Percentiles rank a stretch among this genome's conserved stretches.
phyloP scores from a whole-genome alignment of 2,113 vertebrate species.

The Brachyistius frenatus region DNA sequence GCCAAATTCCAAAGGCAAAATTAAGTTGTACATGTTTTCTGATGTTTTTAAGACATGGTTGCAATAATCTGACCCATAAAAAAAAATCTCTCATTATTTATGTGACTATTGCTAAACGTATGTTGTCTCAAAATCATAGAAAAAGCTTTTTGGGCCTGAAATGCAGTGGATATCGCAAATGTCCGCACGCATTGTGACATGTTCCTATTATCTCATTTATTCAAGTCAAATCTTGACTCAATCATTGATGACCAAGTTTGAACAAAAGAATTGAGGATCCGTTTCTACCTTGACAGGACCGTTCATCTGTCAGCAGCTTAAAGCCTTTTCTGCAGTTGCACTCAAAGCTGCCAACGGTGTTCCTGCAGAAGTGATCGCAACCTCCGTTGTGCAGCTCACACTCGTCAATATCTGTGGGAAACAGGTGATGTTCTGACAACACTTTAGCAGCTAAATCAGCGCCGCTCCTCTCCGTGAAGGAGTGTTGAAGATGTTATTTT shows the following conservation, averaged over 20 bases:
- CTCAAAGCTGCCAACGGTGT: constrained; percentile 97
- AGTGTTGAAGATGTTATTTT: neutral
- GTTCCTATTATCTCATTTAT: neutral
- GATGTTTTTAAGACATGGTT: no score
- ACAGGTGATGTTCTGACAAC: constrained; percentile 2
- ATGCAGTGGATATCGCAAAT: no score
- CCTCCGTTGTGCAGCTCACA: constrained; percentile 93
- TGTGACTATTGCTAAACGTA: no score
- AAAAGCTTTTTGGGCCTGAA: neutral
- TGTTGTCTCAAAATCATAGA: no score
- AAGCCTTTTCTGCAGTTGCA: constrained; percentile 98
- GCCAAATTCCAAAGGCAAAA: neutral
- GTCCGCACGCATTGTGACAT: neutral
- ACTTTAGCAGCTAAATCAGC: neutral
- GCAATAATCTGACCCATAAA: no score
- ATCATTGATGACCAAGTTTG: neutral
- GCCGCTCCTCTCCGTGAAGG: neutral
- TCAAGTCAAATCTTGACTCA: neutral
- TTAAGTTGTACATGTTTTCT: no score
- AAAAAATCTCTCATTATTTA: no score
- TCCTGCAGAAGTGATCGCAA: constrained; percentile 97
- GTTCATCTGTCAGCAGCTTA: constrained; percentile 97
- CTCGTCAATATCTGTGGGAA: constrained; percentile 93
- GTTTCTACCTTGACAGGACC: constrained; percentile 94
- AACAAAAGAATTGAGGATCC: neutral